phyloP scores from a whole-genome alignment of 2,797 vertebrate species.

The Chaenodraco wilsoni region DNA sequence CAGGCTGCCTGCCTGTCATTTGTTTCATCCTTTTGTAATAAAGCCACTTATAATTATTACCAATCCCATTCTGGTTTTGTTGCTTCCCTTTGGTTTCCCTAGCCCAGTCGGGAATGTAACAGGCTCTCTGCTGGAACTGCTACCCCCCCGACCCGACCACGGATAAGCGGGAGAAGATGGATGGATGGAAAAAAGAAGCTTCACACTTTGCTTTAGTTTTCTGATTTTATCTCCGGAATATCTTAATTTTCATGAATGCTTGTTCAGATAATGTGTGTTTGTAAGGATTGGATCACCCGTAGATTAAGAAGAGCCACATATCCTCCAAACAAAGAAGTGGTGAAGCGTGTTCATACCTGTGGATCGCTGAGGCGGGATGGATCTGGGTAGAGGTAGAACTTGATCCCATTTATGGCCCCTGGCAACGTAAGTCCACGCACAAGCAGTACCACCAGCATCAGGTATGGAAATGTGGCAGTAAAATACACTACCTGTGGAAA shows the following conservation, averaged over 20 bases:
- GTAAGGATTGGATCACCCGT: neutral
- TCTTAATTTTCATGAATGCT: neutral
- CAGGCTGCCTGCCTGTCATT: too few species aligned
- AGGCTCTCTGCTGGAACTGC: too few species aligned
- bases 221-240: neutral
- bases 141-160: too few species aligned
- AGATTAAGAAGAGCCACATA: neutral
- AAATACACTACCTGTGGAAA: slow-evolving; percentile 90
- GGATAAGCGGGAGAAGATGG: too few species aligned
- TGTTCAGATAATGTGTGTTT: neutral
- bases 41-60: too few species aligned
- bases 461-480: slow-evolving; percentile 95
- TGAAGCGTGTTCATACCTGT: slow-evolving; percentile 84
- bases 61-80: too few species aligned
- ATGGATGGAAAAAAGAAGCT: neutral
- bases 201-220: neutral
- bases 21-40: too few species aligned
- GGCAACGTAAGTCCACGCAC: slow-evolving; percentile 93
- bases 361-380: slow-evolving; percentile 92
- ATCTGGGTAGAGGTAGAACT: slow-evolving; percentile 96
- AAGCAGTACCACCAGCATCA: slow-evolving; percentile 92
- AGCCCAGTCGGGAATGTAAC: too few species aligned
- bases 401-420: slow-evolving; percentile 91
- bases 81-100: too few species aligned
- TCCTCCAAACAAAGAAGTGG: neutral